Conservation (phyloP, 2,888 invertebrate species). For the Operophtera brumata region DNA sequence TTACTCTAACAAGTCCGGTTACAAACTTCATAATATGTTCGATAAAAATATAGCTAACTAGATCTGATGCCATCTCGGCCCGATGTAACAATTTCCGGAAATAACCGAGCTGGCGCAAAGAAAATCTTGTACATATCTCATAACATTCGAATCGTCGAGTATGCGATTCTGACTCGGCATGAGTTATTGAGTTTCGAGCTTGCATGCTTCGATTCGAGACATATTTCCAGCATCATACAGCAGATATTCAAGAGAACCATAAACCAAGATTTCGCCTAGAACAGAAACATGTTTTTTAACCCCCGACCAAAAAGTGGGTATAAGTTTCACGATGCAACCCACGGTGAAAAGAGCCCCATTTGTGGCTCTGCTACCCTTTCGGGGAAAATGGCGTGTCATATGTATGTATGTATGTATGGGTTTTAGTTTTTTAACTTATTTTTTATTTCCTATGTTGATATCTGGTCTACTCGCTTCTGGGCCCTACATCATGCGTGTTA, state of each 20-base stretch:
- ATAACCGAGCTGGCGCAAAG: constrained; percentile 24
- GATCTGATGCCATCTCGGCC: constrained; percentile 12
- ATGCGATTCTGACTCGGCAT: constrained; percentile 40
- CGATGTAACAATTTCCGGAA: constrained; percentile 26
- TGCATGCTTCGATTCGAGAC: constrained; percentile 34
- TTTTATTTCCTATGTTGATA: too few species aligned
- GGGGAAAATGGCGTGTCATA: too few species aligned
- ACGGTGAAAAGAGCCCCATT: too few species aligned
- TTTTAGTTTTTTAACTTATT: too few species aligned
- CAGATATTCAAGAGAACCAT: constrained; percentile 24
- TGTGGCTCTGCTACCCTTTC: too few species aligned
- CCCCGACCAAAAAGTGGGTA: too few species aligned
- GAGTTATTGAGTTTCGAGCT: constrained; percentile 42
- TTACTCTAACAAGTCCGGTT: too few species aligned
- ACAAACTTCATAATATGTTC: not conserved
- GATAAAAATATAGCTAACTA: not conserved
- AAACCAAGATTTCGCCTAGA: constrained; percentile 19
- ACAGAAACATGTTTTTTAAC: constrained; percentile 19
- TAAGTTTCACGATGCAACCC: too few species aligned
- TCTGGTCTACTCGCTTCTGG: too few species aligned
- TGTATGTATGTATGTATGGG: too few species aligned
- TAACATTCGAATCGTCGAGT: constrained; percentile 41
- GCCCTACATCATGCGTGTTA: too few species aligned
- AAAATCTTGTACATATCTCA: constrained; percentile 40
- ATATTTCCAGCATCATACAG: constrained; percentile 30